Conservation (phyloP, 2,797 vertebrate species). For the Falco peregrinus region DNA sequence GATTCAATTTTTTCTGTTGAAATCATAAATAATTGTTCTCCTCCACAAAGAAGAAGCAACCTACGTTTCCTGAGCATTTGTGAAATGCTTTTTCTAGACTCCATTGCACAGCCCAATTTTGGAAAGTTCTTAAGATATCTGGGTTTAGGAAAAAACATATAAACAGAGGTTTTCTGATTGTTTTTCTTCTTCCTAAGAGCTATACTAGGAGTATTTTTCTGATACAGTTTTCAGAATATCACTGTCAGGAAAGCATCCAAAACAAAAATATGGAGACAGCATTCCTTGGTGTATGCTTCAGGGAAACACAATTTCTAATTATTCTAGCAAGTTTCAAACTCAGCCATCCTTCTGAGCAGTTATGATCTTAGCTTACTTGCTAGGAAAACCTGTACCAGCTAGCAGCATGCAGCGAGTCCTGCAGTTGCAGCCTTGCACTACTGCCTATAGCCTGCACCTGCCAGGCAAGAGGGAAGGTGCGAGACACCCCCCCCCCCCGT, state of each 20-base stretch:
- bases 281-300: neutral
- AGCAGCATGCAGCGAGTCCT: neutral
- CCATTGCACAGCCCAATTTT: neutral
- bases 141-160: neutral
- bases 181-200: neutral
- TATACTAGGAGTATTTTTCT: neutral
- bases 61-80: conserved; percentile 9
- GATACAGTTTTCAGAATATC: neutral
- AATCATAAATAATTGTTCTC: conserved; percentile 67
- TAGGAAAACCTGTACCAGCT: neutral
- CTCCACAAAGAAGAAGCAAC: conserved; percentile 41
- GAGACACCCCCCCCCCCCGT: neutral
- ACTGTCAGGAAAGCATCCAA: neutral
- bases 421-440: neutral
- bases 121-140: neutral
- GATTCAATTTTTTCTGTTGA: conserved; percentile 39
- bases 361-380: neutral
- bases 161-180: neutral
- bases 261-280: neutral
- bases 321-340: neutral
- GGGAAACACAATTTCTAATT: neutral
- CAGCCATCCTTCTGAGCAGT: neutral
- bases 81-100: neutral
- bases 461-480: neutral
- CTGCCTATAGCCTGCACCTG: neutral